These are phyloP conservation scores for Tretioscincus oriximinensis DNA, from an alignment of 2,113 vertebrate genomes.

Conservation along the genomic window DNA sequence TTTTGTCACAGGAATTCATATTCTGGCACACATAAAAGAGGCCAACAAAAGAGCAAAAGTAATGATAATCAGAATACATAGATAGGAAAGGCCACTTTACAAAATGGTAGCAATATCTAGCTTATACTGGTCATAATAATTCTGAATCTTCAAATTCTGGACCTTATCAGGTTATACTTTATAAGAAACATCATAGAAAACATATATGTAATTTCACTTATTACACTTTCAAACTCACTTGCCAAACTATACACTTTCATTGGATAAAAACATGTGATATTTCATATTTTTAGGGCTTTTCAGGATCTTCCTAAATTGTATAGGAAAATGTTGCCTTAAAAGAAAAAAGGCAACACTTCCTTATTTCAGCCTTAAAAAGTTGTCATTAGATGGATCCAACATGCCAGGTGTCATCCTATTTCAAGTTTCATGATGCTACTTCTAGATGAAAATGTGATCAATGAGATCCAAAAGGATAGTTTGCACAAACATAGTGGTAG, in stretches of 20 bases:
- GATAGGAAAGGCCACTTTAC: constrained; percentile 35
- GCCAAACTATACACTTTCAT: constrained; percentile 39
- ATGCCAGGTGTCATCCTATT: no score
- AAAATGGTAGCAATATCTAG: constrained; percentile 34
- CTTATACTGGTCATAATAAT: neutral
- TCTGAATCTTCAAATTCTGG: constrained; percentile 34
- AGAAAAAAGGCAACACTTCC: no score
- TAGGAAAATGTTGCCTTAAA: no score
- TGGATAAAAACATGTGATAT: constrained; percentile 8
- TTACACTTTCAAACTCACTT: constrained; percentile 29
- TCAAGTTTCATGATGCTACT: no score
- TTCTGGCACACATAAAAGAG: constrained; percentile 51
- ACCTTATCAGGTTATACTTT: constrained; percentile 27
- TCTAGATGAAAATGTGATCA: no score
- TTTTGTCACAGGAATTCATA: constrained; percentile 56
- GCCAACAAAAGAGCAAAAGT: constrained; percentile 17
- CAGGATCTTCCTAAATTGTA: no score
- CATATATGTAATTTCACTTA: neutral
- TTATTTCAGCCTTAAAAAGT: no score
- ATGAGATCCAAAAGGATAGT: no score
- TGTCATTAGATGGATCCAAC: no score
- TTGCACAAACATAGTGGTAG: no score
- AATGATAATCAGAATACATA: constrained; percentile 27
- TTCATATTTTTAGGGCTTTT: neutral
- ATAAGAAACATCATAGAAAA: constrained; percentile 45